Evolutionary conservation across 2,113 vertebrate species (phyloP).

Genomic region (Amphiprion ocellaris): DNA sequence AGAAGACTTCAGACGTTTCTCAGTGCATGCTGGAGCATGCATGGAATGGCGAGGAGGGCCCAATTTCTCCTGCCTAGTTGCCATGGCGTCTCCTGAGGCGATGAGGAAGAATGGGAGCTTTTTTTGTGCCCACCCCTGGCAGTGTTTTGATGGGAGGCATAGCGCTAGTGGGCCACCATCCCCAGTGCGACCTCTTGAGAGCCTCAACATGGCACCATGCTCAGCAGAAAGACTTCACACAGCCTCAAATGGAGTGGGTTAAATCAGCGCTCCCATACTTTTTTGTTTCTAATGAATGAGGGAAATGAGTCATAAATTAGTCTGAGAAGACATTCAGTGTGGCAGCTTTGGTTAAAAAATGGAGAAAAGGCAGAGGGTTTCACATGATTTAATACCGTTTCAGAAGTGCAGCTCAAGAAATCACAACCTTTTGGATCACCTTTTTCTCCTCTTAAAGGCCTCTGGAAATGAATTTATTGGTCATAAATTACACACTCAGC

Average conservation of each 20-base stretch:
- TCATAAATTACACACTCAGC: constrained; percentile 37
- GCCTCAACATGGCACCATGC: constrained; percentile 33
- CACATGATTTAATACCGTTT: constrained; percentile 26
- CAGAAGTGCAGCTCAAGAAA: constrained; percentile 27
- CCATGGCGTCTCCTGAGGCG: constrained; percentile 83
- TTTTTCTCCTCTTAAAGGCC: not conserved
- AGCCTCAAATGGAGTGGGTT: constrained; percentile 44
- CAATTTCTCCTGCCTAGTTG: constrained; percentile 81
- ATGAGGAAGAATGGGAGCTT: constrained; percentile 79
- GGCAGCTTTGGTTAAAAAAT: constrained; percentile 4
- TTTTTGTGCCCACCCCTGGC: constrained; percentile 74
- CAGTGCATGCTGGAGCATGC: constrained; percentile 84
- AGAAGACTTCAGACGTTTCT: constrained; percentile 63
- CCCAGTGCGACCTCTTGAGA: constrained; percentile 35
- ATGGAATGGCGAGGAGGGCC: constrained; percentile 79
- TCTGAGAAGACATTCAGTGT: constrained; percentile 38
- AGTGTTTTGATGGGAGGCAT: constrained; percentile 57
- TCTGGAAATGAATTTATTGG: constrained; percentile 22
- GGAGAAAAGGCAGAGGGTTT: not conserved
- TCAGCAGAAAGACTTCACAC: constrained; percentile 43
- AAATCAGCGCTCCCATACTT: constrained; percentile 15
- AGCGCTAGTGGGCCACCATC: constrained; percentile 48
- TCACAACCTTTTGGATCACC: constrained; percentile 14
- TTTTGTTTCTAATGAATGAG: constrained; percentile 27
- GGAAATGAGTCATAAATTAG: constrained; percentile 32